Percentiles rank a stretch among this genome's conserved stretches.
These are phyloP conservation scores for Hermetia illucens DNA, from an alignment of 1,140 invertebrate species.

Conservation along the genomic window DNA sequence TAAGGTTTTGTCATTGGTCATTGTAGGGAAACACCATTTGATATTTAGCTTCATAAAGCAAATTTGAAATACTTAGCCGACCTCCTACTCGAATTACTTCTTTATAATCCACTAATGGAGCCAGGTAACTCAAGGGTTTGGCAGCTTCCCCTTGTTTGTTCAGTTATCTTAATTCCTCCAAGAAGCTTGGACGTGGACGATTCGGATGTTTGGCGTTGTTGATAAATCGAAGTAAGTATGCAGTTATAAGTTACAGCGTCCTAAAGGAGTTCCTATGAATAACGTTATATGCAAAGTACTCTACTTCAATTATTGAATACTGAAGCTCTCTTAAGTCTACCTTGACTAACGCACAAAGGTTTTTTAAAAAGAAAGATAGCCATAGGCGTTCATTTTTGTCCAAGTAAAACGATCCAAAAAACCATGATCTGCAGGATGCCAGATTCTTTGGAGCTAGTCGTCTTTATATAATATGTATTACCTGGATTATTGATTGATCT, in stretches of 20 bases:
- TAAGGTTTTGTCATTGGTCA: too few species aligned
- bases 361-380: neutral
- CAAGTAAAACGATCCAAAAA: neutral
- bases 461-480: conserved; percentile 10
- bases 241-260: conserved; percentile 1
- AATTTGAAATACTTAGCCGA: conserved; percentile 16
- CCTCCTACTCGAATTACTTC: conserved; percentile 29
- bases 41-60: conserved; percentile 23
- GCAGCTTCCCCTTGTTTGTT: neutral
- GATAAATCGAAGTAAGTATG: neutral
- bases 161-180: neutral
- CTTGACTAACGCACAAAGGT: too few species aligned
- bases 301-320: neutral
- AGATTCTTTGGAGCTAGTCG: conserved; percentile 3
- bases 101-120: conserved; percentile 26
- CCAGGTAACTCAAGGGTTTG: conserved; percentile 8
- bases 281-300: neutral
- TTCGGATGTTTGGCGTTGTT: neutral
- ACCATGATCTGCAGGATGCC: conserved; percentile 1
- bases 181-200: neutral
- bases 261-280: conserved; percentile 1
- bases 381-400: neutral
- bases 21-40: conserved; percentile 24
- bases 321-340: neutral
- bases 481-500: conserved; percentile 13